These are phyloP conservation scores for Calypte anna DNA, from an alignment of 2,113 vertebrate genomes.

Conservation along the genomic window DNA sequence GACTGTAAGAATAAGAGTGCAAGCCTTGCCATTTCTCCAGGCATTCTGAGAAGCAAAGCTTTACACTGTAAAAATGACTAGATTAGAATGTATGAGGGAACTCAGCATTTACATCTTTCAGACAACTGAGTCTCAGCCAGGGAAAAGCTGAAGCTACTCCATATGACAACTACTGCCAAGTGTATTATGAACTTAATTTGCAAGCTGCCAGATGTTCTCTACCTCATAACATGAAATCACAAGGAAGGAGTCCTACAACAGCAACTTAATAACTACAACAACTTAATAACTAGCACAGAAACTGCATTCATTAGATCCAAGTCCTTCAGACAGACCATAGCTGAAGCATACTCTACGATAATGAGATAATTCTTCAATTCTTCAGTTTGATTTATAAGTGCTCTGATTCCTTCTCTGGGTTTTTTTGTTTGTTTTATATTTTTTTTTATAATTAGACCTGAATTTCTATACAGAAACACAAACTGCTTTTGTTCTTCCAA, in stretches of 20 bases:
- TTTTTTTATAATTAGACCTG: neutral
- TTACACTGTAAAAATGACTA: neutral
- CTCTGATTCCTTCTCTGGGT: neutral
- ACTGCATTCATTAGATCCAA: neutral
- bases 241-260: neutral
- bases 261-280: rapidly evolving
- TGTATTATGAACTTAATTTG: neutral
- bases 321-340: neutral
- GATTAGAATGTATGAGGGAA: neutral
- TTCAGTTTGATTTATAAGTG: neutral
- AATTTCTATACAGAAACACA: neutral
- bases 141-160: neutral
- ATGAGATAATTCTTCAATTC: neutral
- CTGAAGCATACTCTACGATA: neutral
- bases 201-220: neutral
- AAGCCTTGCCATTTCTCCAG: neutral
- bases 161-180: neutral
- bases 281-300: neutral
- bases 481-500: neutral
- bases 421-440: neutral
- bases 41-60: neutral
- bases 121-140: neutral
- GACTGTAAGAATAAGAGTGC: neutral
- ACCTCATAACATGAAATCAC: neutral
- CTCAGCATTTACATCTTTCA: neutral